These are phyloP conservation scores for Lepidurus couesii DNA, from an alignment of 1,140 invertebrate genomes.

Conservation along the genomic window DNA sequence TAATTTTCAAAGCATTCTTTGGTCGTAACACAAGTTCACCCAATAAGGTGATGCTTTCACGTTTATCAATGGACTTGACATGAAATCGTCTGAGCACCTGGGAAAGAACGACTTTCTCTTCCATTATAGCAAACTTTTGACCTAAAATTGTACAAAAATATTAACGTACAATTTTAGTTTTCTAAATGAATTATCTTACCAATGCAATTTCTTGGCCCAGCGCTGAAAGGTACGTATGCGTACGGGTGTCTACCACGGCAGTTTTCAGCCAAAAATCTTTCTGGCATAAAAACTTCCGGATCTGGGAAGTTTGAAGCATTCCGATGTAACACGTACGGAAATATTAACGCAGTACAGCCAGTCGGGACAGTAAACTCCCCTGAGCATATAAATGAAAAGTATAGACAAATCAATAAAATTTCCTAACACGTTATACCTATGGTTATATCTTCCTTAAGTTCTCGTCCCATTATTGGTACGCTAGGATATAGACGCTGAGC, in stretches of 20 bases:
- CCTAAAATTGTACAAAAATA: conserved; percentile 39
- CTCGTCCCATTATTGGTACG: conserved; percentile 44
- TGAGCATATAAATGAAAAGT: conserved; percentile 16
- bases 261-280: conserved; percentile 51
- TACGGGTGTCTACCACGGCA: conserved; percentile 54
- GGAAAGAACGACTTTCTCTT: conserved; percentile 52
- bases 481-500: conserved; percentile 56
- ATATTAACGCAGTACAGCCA: conserved; percentile 47
- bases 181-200: conserved; percentile 46
- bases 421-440: conserved; percentile 29
- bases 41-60: conserved; percentile 65
- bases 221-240: conserved; percentile 68
- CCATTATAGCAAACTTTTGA: conserved; percentile 52
- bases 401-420: background rate
- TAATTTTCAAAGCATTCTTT: conserved; percentile 36
- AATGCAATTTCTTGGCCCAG: conserved; percentile 67
- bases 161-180: background rate
- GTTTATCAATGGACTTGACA: conserved; percentile 50
- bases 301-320: conserved; percentile 52
- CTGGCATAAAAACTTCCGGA: conserved; percentile 56
- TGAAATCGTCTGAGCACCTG: conserved; percentile 46
- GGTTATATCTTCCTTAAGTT: conserved; percentile 39
- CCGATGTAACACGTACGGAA: conserved; percentile 49
- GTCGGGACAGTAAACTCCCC: conserved; percentile 42
- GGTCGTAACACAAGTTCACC: conserved; percentile 78